Conservation (phyloP, 2,113 vertebrate species). For the Nothobranchius kuhntae region DNA sequence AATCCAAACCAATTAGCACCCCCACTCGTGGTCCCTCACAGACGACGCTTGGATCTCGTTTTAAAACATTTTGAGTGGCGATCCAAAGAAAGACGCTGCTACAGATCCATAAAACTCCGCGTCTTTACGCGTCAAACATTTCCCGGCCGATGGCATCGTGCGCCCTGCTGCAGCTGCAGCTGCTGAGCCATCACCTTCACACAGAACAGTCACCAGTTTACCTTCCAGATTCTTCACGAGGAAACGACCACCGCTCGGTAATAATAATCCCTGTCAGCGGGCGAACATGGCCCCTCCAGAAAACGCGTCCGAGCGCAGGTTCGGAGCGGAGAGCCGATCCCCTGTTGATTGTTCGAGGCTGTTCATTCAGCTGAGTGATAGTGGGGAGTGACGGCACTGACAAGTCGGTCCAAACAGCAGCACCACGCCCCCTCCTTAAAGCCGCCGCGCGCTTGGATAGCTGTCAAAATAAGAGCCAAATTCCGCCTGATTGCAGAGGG, state of each 20-base stretch:
- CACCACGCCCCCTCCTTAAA: slow-evolving; percentile 78
- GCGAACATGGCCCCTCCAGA: neutral
- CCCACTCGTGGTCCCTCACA: neutral
- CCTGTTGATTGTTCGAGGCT: slow-evolving; percentile 22
- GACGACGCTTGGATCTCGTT: neutral
- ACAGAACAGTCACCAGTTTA: slow-evolving; percentile 37
- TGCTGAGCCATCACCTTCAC: slow-evolving; percentile 24
- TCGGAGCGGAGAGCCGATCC: slow-evolving; percentile 27
- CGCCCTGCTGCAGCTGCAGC: neutral
- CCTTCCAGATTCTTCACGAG: slow-evolving; percentile 48
- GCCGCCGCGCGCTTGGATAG: slow-evolving; percentile 47
- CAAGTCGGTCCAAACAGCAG: slow-evolving; percentile 62
- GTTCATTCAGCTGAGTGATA: slow-evolving; percentile 67
- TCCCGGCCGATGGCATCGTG: neutral
- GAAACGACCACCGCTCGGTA: slow-evolving; percentile 38
- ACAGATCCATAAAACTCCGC: neutral
- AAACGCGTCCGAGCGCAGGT: neutral
- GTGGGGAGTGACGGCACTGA: slow-evolving; percentile 54
- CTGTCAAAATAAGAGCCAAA: neutral
- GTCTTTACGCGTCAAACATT: neutral
- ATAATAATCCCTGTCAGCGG: slow-evolving; percentile 69
- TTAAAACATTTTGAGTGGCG: no score
- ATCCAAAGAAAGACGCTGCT: neutral
- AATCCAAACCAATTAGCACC: slow-evolving; percentile 3
- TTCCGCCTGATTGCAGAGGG: neutral